phyloP scores from a whole-genome alignment of 1,140 invertebrate genomes.

The Sipha flava region DNA sequence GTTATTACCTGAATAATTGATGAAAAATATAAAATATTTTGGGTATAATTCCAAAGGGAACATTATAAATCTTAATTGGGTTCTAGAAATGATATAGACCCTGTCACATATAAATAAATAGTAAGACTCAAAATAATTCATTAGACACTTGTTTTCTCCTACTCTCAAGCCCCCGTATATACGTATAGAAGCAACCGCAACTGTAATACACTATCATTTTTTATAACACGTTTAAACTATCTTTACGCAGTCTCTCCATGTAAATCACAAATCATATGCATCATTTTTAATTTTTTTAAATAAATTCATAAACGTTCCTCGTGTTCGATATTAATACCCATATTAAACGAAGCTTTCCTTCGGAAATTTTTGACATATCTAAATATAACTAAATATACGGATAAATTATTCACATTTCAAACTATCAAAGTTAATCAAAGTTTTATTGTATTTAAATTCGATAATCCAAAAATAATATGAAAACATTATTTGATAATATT shows the following conservation, averaged over 20 bases:
- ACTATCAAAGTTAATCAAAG: too few relatives aligned
- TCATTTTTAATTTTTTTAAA: too few relatives aligned
- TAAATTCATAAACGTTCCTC: too few relatives aligned
- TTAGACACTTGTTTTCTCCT: not conserved
- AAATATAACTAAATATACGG: too few relatives aligned
- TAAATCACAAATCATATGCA: not conserved
- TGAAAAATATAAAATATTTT: too few relatives aligned
- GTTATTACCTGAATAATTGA: not conserved
- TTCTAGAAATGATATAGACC: not conserved
- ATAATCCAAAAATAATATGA: too few relatives aligned
- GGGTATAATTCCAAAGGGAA: not conserved
- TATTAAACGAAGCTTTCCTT: too few relatives aligned
- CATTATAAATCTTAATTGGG: slow-evolving; percentile 21
- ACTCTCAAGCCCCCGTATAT: not conserved
- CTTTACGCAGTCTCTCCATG: not conserved
- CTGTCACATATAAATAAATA: slow-evolving; percentile 7
- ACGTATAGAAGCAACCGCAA: not conserved
- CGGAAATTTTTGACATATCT: too few relatives aligned
- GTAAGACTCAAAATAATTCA: not conserved
- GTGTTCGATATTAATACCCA: too few relatives aligned
- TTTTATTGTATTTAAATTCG: too few relatives aligned
- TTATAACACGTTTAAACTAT: not conserved
- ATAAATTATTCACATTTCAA: too few relatives aligned
- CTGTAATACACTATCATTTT: slow-evolving; percentile 2
- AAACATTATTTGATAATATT: too few relatives aligned